Evolutionary conservation across 35 echinoderm and acorn worm species (phyloP).

Genomic region (Chiridota heheva): DNA sequence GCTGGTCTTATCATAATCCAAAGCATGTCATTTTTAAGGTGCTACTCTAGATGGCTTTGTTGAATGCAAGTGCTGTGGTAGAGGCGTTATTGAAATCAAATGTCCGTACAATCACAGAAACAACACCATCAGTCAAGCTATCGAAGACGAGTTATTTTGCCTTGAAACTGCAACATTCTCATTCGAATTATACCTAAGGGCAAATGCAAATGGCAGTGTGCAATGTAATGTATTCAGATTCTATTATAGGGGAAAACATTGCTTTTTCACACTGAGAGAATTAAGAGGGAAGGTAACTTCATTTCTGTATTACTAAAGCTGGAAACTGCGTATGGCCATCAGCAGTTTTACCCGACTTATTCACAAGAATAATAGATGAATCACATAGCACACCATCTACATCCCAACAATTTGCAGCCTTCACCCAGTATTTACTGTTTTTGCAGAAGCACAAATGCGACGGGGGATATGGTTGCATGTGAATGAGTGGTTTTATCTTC

Average conservation of each 20-base stretch:
- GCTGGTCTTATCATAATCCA: background rate
- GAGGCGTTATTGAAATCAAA: background rate
- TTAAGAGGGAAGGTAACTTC: conserved; percentile 14
- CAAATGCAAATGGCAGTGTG: conserved; percentile 48
- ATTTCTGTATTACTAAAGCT: background rate
- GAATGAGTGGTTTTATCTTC: conserved; percentile 36
- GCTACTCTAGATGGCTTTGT: conserved; percentile 15
- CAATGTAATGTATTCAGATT: conserved; percentile 20
- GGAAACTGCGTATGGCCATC: conserved; percentile 10
- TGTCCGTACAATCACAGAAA: conserved; percentile 26
- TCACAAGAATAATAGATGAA: conserved; percentile 33
- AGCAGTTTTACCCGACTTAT: conserved; percentile 34
- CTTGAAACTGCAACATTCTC: conserved; percentile 18
- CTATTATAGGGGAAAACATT: conserved; percentile 30
- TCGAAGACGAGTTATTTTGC: conserved; percentile 1
- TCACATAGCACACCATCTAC: too few species aligned
- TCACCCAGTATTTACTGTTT: conserved; percentile 13
- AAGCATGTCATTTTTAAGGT: background rate
- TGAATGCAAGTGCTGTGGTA: conserved; percentile 8
- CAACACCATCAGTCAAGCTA: conserved; percentile 1
- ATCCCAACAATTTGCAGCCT: background rate
- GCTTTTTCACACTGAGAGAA: background rate
- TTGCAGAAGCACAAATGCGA: conserved; percentile 6
- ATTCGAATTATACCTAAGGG: conserved; percentile 29
- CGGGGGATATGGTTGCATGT: conserved; percentile 3